Conservation (phyloP, 2,113 vertebrate genomes). For the Tympanuchus pallidicinctus region DNA sequence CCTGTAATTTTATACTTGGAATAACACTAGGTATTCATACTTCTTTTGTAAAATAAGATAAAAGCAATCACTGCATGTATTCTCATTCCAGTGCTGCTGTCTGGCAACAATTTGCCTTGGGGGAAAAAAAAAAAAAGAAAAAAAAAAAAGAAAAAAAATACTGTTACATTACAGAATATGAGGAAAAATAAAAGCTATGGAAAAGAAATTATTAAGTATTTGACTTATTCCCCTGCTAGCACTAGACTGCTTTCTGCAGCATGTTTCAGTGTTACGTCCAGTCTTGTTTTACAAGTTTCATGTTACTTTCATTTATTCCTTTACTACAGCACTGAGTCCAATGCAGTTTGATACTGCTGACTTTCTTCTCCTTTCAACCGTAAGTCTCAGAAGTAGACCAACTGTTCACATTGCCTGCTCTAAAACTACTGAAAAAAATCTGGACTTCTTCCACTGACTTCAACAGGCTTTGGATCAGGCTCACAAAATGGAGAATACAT, state of each 20-base stretch:
- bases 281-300: conserved; percentile 58
- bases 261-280: conserved; percentile 38
- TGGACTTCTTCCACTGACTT: conserved; percentile 18
- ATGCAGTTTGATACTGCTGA: conserved; percentile 10
- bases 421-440: background rate
- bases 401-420: conserved; percentile 10
- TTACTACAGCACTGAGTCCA: background rate
- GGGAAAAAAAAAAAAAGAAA: background rate
- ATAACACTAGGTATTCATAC: conserved; percentile 52
- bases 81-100: conserved; percentile 53
- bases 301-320: conserved; percentile 57
- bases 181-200: conserved; percentile 60
- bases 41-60: conserved; percentile 59
- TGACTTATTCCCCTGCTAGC: conserved; percentile 30
- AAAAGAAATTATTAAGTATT: conserved; percentile 52
- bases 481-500: background rate
- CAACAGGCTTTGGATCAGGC: conserved; percentile 32
- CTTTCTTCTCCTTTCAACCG: conserved; percentile 47
- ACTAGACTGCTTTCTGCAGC: conserved; percentile 19
- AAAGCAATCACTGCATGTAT: conserved; percentile 52
- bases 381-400: conserved; percentile 21
- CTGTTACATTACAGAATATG: conserved; percentile 49
- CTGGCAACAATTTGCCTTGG: conserved; percentile 34
- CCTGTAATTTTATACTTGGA: conserved; percentile 65
- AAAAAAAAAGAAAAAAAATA: background rate